A percentile compares a stretch with the other conserved stretches of the same genome.
Evolutionary conservation across 2,113 vertebrate species (phyloP).

Genomic region (Neogobius melanostomus): DNA sequence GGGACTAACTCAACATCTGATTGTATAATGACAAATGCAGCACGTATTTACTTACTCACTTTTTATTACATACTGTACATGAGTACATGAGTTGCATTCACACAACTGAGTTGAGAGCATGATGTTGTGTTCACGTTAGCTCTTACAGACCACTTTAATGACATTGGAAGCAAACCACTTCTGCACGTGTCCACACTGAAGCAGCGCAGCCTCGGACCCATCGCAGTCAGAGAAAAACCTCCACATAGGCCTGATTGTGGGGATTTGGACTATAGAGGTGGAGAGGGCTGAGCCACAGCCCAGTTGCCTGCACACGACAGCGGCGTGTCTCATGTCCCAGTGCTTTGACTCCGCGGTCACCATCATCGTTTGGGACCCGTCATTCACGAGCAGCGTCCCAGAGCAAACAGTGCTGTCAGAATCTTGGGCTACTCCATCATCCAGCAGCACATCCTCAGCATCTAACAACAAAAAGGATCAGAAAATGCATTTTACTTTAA

Average conservation of each 20-base stretch:
- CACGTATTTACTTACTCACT: too few species aligned
- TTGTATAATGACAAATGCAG: too few species aligned
- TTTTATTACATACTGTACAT: too few species aligned
- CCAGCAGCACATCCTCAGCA: neutral
- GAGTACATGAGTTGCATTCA: too few species aligned
- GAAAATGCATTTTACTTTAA: neutral
- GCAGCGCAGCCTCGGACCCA: conserved; percentile 8
- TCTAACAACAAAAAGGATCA: neutral
- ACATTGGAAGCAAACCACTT: neutral
- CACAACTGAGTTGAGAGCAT: too few species aligned
- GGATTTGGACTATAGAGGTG: neutral
- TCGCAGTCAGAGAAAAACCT: conserved; percentile 29
- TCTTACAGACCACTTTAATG: conserved; percentile 7
- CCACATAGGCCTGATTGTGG: neutral
- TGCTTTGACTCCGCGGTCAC: neutral
- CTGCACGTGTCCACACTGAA: conserved; percentile 8
- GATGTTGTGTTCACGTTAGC: too few species aligned
- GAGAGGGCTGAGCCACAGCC: conserved; percentile 5
- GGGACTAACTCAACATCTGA: too few species aligned
- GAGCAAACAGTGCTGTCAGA: neutral
- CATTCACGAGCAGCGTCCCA: neutral
- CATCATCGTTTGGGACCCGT: neutral
- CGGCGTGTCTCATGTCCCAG: conserved; percentile 28
- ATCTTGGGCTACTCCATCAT: neutral
- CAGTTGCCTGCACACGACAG: conserved; percentile 30